A percentile compares a stretch with the other conserved stretches of the same genome.
phyloP scores from a whole-genome alignment of 2,797 vertebrate species.

The Darevskia mixta region DNA sequence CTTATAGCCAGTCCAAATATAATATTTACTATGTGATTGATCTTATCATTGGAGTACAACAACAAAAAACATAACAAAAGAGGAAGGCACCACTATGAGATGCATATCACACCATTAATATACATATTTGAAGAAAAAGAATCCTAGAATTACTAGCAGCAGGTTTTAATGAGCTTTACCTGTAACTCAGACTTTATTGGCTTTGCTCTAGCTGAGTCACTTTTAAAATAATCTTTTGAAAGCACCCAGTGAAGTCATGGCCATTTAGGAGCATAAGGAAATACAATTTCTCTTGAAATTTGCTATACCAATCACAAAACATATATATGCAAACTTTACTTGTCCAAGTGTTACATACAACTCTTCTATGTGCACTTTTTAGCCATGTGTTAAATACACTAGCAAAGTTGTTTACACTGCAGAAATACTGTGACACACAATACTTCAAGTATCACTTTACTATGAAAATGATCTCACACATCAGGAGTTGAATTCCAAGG shows the following conservation, averaged over 20 bases:
- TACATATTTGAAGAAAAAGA: background rate
- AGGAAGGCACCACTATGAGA: background rate
- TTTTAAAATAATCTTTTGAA: background rate
- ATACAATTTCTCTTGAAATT: slow-evolving; percentile 20
- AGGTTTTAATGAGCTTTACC: background rate
- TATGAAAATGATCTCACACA: slow-evolving; percentile 37
- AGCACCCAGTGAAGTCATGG: background rate
- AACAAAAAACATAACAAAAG: background rate
- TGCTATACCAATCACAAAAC: background rate
- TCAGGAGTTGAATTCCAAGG: slow-evolving; percentile 13
- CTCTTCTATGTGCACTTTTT: background rate
- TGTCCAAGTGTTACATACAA: background rate
- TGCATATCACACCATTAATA: background rate
- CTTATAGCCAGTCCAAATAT: background rate
- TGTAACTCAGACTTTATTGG: background rate
- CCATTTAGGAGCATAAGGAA: background rate
- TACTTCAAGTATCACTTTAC: background rate
- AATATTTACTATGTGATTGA: background rate
- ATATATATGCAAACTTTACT: too few relatives aligned
- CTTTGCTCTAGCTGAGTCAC: background rate
- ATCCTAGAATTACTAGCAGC: background rate
- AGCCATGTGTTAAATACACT: slow-evolving; percentile 37
- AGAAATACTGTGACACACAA: slow-evolving; percentile 38
- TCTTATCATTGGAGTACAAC: background rate
- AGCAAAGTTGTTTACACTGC: slow-evolving; percentile 6